phyloP scores from a whole-genome alignment of 1,140 invertebrate genomes.

The Cotesia typhae region DNA sequence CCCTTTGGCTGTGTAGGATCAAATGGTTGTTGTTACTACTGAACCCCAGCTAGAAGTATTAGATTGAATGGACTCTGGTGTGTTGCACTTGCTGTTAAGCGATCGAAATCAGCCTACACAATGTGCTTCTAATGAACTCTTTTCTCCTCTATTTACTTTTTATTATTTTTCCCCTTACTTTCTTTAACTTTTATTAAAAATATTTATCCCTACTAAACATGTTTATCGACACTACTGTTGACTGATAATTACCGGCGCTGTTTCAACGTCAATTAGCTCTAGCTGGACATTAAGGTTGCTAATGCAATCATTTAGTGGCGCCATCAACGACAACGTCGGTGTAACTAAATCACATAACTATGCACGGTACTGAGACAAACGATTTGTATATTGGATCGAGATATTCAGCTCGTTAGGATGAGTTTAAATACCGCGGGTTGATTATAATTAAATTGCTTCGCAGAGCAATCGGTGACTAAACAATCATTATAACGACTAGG shows the following conservation, averaged over 20 bases:
- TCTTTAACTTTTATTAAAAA: constrained; percentile 23
- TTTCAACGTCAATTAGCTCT: neutral
- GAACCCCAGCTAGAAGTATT: constrained; percentile 57
- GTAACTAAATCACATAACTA: neutral
- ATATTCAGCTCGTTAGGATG: constrained; percentile 45
- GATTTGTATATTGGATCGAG: constrained; percentile 17
- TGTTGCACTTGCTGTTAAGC: constrained; percentile 61
- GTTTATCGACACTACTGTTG: neutral
- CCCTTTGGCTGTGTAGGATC: constrained; percentile 56
- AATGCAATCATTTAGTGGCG: constrained; percentile 8
- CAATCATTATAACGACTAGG: constrained; percentile 60
- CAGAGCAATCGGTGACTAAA: constrained; percentile 56
- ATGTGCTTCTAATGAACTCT: constrained; percentile 48
- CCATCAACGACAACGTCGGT: neutral
- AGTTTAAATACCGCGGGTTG: constrained; percentile 44
- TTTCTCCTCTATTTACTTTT: constrained; percentile 40
- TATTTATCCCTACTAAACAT: neutral
- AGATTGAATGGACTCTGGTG: constrained; percentile 62
- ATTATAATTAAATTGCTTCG: constrained; percentile 60
- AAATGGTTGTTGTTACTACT: constrained; percentile 58
- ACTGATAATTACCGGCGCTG: neutral
- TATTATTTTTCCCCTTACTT: constrained; percentile 37
- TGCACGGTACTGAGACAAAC: neutral
- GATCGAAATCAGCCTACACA: constrained; percentile 57
- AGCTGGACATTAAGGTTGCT: neutral